A percentile compares a stretch with the other conserved stretches of the same genome.
Evolutionary conservation across 2,113 vertebrate genomes (phyloP).

Genomic region (Morone chrysops): DNA sequence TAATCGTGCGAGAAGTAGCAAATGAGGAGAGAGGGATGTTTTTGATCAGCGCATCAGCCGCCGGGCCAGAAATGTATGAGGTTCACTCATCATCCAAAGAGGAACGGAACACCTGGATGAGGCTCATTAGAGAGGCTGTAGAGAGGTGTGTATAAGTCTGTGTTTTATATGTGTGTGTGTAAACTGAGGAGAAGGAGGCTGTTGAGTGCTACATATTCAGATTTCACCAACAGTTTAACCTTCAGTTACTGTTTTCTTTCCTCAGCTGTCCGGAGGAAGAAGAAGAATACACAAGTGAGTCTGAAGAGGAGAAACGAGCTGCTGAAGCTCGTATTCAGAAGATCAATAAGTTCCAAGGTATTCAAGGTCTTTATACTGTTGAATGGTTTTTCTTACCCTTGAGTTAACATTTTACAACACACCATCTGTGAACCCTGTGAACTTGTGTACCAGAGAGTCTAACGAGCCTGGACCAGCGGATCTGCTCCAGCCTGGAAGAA

Average conservation of each 20-base stretch:
- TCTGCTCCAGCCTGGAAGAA: constrained; percentile 92
- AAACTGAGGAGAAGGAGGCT: neutral
- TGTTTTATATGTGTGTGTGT: neutral
- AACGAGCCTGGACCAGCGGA: constrained; percentile 90
- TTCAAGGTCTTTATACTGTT: neutral
- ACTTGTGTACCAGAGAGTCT: constrained; percentile 81
- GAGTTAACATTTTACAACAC: neutral
- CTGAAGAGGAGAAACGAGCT: constrained; percentile 91
- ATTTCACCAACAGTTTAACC: neutral
- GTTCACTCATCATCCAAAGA: constrained; percentile 93
- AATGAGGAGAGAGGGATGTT: constrained; percentile 98
- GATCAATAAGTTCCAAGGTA: constrained; percentile 93
- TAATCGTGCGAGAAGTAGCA: constrained; percentile 97
- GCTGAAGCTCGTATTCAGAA: constrained; percentile 89
- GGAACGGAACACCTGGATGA: constrained; percentile 96
- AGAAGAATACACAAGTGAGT: constrained; percentile 88
- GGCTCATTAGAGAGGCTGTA: constrained; percentile 92
- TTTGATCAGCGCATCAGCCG: constrained; percentile 93
- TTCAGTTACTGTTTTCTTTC: constrained; percentile 10
- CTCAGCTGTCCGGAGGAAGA: constrained; percentile 93
- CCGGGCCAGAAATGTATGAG: constrained; percentile 98
- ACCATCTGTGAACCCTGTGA: neutral
- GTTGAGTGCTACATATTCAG: neutral
- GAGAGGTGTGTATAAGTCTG: constrained; percentile 86
- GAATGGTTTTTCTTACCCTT: neutral